A percentile compares a stretch with the other conserved stretches of the same genome.
These are phyloP conservation scores for Psylliodes chrysocephalus DNA, from an alignment of 2,888 invertebrate species.

Conservation along the genomic window DNA sequence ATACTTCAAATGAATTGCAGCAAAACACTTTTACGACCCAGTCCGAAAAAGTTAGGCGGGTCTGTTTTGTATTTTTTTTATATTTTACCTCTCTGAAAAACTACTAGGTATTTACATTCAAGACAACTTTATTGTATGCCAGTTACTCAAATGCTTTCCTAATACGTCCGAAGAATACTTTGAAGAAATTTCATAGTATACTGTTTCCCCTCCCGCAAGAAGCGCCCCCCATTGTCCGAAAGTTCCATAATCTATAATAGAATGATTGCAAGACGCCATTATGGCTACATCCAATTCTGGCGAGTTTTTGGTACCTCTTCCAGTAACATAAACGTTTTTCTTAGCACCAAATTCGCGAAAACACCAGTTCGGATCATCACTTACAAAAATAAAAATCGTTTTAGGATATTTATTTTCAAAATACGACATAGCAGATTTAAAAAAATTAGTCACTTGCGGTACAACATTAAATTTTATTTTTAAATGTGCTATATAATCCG, in stretches of 20 bases:
- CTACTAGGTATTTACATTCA: too few species aligned
- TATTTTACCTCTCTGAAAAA: too few species aligned
- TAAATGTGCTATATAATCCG: conserved; percentile 68
- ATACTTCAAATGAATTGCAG: too few species aligned
- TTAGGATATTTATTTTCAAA: conserved; percentile 62
- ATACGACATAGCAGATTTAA: conserved; percentile 63
- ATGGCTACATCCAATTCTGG: conserved; percentile 65
- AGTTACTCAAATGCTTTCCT: conserved; percentile 41
- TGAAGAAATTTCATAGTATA: conserved; percentile 63
- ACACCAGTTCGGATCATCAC: conserved; percentile 67
- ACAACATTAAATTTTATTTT: conserved; percentile 65
- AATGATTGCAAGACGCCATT: conserved; percentile 67
- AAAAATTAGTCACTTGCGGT: conserved; percentile 62
- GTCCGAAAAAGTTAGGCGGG: too few species aligned
- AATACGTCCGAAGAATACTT: conserved; percentile 60
- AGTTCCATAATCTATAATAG: conserved; percentile 67
- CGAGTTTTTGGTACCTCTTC: conserved; percentile 55
- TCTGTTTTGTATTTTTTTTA: too few species aligned
- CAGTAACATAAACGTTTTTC: conserved; percentile 62
- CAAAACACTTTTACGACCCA: too few species aligned
- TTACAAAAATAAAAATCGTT: conserved; percentile 64
- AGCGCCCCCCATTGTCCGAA: conserved; percentile 68
- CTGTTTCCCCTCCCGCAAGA: conserved; percentile 65
- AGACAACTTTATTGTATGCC: too few species aligned
- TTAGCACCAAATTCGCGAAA: conserved; percentile 57